These are phyloP conservation scores for Drosophila gunungcola DNA, from an alignment of 1,140 invertebrate genomes.

Conservation along the genomic window DNA sequence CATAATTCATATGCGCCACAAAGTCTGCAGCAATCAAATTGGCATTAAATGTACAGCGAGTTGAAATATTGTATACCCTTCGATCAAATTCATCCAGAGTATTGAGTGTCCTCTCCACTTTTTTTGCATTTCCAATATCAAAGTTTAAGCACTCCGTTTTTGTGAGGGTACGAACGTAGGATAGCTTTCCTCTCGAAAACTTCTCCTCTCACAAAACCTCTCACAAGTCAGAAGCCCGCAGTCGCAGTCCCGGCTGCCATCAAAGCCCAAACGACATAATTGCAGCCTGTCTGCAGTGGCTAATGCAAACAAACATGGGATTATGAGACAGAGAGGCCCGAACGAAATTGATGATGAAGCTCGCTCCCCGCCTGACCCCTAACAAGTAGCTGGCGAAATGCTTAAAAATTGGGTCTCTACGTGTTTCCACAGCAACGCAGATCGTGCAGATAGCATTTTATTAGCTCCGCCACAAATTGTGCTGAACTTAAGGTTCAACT, in stretches of 20 bases:
- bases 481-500: constrained; percentile 62
- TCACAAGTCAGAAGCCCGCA: constrained; percentile 3
- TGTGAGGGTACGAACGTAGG: constrained; percentile 13
- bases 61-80: constrained; percentile 22
- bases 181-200: constrained; percentile 18
- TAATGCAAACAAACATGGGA: constrained; percentile 83
- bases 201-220: constrained; percentile 9
- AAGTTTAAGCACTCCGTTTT: background rate
- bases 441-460: constrained; percentile 78
- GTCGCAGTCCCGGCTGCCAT: constrained; percentile 22
- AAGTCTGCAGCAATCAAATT: constrained; percentile 78
- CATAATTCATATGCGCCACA: constrained; percentile 83
- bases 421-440: constrained; percentile 75
- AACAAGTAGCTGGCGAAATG: constrained; percentile 81
- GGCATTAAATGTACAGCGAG: constrained; percentile 28
- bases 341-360: constrained; percentile 52
- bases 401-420: constrained; percentile 75
- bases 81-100: background rate
- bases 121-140: background rate
- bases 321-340: constrained; percentile 56
- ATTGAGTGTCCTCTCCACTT: background rate
- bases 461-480: constrained; percentile 67
- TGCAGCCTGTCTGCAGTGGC: constrained; percentile 73
- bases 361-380: constrained; percentile 52
- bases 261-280: constrained; percentile 69